Base-by-base conservation (phyloP, 2,113 vertebrate genomes). In the Colossoma macropomum region DNA sequence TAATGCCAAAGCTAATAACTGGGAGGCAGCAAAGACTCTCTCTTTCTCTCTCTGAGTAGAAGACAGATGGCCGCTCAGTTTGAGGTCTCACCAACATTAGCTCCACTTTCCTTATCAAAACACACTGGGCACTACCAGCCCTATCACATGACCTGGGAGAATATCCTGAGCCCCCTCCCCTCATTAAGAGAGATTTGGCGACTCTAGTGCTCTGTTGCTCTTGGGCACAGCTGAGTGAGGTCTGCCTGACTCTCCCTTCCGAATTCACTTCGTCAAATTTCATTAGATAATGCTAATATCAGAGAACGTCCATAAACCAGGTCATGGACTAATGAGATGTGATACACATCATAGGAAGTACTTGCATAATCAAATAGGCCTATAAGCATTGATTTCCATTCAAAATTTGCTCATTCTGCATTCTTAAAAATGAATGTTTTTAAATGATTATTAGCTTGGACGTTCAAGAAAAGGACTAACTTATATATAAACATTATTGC, bases 11-110 rank as follows among this genome's bases (percentile, higher is more conserved):
- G 17, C 1, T 54, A 54, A 19, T 21, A 54, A 54, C 52, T 50
- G 2, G 2, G 52, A 54, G 52, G 52, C 17, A 54, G 34, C 3
- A 38, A 38, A 38, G 34, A 38, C 28, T 68, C 28, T 68, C 65
- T 68, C 65, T 34, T 16, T 68, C 28, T 50, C 48, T 65, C 17
- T 34, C 32, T 69, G 17, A 5, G 74, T 85, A 75, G 85, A 0
- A 41, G 91, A 86, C 91, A 93, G 92, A 93, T 93, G 92, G 92
- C 85, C 86, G 87, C 92, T 86, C 88, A 90, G 89, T 92, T 91
- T 90, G 81, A 74, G 84, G 85, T 75, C 80, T 80, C n/a, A 45
- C 6, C 71, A 89, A 77, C 83, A 84, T 86, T 86, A 71, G 28
- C 88, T 80, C 84, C 79, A 78, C 62, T 89, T 87, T 89, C 74